Conservation (phyloP, 2,888 invertebrate genomes). For the Priocnemis perturbator region DNA sequence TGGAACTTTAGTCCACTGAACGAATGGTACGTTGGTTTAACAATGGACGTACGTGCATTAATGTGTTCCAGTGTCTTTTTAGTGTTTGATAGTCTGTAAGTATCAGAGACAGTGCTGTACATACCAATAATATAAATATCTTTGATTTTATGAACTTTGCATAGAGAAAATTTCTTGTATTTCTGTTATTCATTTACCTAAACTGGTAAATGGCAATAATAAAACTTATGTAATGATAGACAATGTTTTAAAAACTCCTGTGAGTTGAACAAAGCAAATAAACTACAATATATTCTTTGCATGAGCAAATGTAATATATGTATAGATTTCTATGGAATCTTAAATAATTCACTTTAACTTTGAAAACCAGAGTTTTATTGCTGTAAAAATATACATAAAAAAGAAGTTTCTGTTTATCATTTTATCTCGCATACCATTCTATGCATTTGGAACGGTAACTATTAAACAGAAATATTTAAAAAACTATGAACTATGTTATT, state of each 20-base stretch:
- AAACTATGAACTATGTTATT: not conserved
- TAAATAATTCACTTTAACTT: too few species aligned
- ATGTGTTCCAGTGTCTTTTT: constrained; percentile 1
- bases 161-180: constrained; percentile 3
- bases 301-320: not conserved
- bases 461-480: not conserved
- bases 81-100: constrained; percentile 13
- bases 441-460: not conserved
- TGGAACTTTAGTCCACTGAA: constrained; percentile 22
- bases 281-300: too few species aligned
- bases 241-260: too few species aligned
- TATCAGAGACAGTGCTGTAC: constrained; percentile 25
- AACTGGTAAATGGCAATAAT: too few species aligned
- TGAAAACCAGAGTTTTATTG: too few species aligned
- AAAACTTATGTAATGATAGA: too few species aligned
- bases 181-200: too few species aligned
- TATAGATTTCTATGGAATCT: not conserved
- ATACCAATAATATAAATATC: constrained; percentile 13
- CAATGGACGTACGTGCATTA: not conserved
- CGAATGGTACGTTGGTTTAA: constrained; percentile 7
- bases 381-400: too few species aligned
- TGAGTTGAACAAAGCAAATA: too few species aligned
- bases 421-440: not conserved
- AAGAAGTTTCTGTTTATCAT: not conserved
- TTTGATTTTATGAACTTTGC: not conserved